Conservation (phyloP, 2,888 invertebrate genomes). For the Lasiommata megera region DNA sequence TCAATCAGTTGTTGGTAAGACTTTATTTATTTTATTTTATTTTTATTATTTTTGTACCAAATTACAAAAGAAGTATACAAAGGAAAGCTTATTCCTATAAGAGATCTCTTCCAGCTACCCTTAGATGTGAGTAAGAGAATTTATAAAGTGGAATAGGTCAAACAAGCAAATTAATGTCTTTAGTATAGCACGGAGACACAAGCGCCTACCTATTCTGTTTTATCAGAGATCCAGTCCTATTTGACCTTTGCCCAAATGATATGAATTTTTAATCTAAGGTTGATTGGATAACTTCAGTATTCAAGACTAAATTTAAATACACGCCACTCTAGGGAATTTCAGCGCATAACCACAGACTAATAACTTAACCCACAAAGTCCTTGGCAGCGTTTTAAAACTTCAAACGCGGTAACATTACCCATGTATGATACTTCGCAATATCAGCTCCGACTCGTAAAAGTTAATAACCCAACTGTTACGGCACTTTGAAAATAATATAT, state of each 20-base stretch:
- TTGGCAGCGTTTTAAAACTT: neutral
- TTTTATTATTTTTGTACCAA: too few species aligned
- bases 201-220: too few species aligned
- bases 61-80: too few species aligned
- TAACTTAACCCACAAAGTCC: neutral
- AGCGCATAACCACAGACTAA: neutral
- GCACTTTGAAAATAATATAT: constrained; percentile 15
- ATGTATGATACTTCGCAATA: neutral
- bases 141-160: too few species aligned
- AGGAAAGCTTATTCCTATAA: too few species aligned
- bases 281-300: neutral
- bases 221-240: too few species aligned
- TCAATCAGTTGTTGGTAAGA: too few species aligned
- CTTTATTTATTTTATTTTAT: too few species aligned
- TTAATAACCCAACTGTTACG: constrained; percentile 2
- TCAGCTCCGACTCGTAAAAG: neutral
- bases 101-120: too few species aligned
- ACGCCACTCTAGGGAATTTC: neutral
- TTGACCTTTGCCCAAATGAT: neutral
- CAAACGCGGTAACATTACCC: neutral
- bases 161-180: too few species aligned
- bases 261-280: neutral
- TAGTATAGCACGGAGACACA: too few species aligned
- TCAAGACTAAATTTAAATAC: neutral
- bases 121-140: too few species aligned